phyloP scores from a whole-genome alignment of 1,140 invertebrate species.

The Dinothrombium tinctorium region DNA sequence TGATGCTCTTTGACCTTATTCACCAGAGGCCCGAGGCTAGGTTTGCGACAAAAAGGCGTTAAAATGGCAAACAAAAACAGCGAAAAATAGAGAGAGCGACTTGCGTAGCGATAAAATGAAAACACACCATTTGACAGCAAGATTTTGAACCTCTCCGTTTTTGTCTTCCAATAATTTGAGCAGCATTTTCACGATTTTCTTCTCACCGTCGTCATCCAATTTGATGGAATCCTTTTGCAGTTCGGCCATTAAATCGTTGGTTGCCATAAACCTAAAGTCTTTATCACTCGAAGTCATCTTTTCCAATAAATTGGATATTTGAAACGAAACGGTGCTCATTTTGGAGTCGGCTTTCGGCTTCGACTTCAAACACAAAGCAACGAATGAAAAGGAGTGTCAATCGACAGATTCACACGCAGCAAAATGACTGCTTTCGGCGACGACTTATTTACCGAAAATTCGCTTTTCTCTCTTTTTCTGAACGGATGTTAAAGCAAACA shows the following conservation, averaged over 20 bases:
- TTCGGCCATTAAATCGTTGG: slow-evolving; percentile 96
- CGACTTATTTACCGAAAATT: too few relatives aligned
- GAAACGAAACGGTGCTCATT: slow-evolving; percentile 80
- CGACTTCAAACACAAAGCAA: too few relatives aligned
- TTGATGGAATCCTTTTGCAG: slow-evolving; percentile 97
- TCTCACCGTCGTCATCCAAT: slow-evolving; percentile 92
- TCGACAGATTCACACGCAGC: too few relatives aligned
- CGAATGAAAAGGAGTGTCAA: too few relatives aligned
- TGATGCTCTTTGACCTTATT: slow-evolving; percentile 94
- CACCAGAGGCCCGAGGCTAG: slow-evolving; percentile 80
- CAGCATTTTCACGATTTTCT: slow-evolving; percentile 92
- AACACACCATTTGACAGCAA: slow-evolving; percentile 83
- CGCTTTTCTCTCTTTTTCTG: too few relatives aligned
- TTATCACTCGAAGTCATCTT: slow-evolving; percentile 99
- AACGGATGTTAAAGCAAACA: too few relatives aligned
- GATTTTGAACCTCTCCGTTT: slow-evolving; percentile 97
- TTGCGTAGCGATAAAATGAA: slow-evolving; percentile 5
- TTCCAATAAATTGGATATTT: slow-evolving; percentile 85
- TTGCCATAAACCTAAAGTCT: slow-evolving; percentile 98
- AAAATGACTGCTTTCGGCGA: too few relatives aligned
- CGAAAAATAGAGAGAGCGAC: background rate
- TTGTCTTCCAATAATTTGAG: slow-evolving; percentile 86
- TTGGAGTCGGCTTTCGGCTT: slow-evolving; percentile 18
- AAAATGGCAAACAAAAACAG: background rate
- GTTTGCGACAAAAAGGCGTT: slow-evolving; percentile 19